These are phyloP conservation scores for Scophthalmus maximus DNA, from an alignment of 2,113 vertebrate genomes.

Conservation along the genomic window DNA sequence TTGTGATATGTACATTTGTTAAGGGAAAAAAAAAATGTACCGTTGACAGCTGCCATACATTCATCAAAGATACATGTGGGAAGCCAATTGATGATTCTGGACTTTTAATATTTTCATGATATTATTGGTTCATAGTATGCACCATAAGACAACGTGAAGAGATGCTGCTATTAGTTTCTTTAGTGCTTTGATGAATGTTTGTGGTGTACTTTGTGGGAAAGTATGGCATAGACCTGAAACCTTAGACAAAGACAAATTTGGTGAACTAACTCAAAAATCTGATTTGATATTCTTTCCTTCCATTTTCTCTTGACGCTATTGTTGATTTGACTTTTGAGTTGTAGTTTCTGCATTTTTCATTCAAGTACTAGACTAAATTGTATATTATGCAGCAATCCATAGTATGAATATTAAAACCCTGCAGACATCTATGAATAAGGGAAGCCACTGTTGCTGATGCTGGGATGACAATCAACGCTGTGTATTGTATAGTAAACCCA, in stretches of 20 bases:
- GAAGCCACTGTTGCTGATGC: no score
- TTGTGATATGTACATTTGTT: conserved; percentile 41
- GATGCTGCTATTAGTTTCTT: conserved; percentile 47
- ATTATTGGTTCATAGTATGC: conserved; percentile 14
- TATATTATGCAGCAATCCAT: background rate
- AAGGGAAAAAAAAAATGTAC: background rate
- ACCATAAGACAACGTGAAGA: conserved; percentile 14
- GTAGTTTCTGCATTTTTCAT: no score
- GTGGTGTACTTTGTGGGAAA: no score
- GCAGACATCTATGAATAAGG: no score
- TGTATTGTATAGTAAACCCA: no score
- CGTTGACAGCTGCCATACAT: conserved; percentile 29
- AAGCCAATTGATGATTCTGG: conserved; percentile 50
- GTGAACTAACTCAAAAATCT: conserved; percentile 14
- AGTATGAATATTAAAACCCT: no score
- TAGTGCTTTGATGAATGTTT: conserved; percentile 1
- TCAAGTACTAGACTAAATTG: background rate
- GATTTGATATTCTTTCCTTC: no score
- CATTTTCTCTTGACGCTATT: no score
- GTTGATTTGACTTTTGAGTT: no score
- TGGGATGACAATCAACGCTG: no score
- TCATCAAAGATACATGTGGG: conserved; percentile 23
- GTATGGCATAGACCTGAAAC: conserved; percentile 23
- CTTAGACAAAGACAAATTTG: conserved; percentile 23
- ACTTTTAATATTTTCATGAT: conserved; percentile 13